These are phyloP conservation scores for Erythrolamprus reginae DNA, from an alignment of 2,113 vertebrate species.

Conservation along the genomic window DNA sequence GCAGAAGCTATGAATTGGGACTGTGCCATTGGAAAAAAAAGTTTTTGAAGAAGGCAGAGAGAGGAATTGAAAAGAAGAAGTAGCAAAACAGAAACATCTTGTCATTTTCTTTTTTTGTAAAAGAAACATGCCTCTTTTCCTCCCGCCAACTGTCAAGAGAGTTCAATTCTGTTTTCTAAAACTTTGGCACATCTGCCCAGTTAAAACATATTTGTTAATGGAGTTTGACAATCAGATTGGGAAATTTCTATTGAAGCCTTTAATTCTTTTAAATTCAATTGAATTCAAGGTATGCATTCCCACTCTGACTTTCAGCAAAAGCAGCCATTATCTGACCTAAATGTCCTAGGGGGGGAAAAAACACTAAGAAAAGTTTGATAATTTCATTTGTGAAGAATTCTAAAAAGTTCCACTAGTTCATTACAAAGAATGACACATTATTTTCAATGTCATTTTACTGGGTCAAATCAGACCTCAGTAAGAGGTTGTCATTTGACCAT, in stretches of 20 bases:
- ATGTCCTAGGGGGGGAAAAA: neutral
- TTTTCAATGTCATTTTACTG: conserved; percentile 27
- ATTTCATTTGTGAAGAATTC: neutral
- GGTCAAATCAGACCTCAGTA: neutral
- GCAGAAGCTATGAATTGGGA: neutral
- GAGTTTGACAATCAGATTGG: neutral
- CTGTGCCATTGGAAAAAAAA: neutral
- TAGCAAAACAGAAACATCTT: neutral
- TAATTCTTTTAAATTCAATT: neutral
- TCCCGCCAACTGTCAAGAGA: neutral
- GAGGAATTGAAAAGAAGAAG: neutral
- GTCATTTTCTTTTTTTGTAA: neutral
- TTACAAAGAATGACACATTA: neutral
- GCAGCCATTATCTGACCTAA: neutral
- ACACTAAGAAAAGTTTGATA: neutral
- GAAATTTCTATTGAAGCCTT: neutral
- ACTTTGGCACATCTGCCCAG: neutral
- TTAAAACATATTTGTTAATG: neutral
- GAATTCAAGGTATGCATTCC: neutral
- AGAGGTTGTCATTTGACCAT: neutral
- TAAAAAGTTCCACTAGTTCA: neutral
- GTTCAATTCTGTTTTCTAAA: neutral
- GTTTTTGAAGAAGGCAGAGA: neutral
- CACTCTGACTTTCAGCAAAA: neutral
- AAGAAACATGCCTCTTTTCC: neutral